phyloP scores from a whole-genome alignment of 2,888 invertebrate genomes.

The Spodoptera picta region DNA sequence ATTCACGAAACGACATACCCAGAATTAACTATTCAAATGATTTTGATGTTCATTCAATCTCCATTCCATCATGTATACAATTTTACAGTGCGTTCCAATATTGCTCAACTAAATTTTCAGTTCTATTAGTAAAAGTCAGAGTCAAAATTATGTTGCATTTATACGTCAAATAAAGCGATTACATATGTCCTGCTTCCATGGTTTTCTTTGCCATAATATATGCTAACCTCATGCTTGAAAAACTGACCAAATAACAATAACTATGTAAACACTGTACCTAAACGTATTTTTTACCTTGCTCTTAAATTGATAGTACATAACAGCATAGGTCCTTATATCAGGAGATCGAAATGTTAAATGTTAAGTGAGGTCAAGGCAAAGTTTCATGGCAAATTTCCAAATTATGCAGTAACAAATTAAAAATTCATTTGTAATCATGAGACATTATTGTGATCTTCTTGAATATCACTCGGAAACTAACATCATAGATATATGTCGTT shows the following conservation, averaged over 20 bases:
- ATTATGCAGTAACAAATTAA: too few species aligned
- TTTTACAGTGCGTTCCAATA: conserved; percentile 9
- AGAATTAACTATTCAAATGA: conserved; percentile 11
- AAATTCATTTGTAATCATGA: too few species aligned
- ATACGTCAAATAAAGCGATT: neutral
- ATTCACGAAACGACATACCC: conserved; percentile 5
- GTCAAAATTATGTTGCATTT: conserved; percentile 4
- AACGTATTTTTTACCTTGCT: too few species aligned
- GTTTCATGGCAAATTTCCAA: too few species aligned
- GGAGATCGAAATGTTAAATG: too few species aligned
- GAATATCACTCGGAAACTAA: neutral
- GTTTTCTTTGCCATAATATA: neutral
- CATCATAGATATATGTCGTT: conserved; percentile 2
- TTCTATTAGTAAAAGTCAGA: conserved; percentile 15
- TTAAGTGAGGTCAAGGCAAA: too few species aligned
- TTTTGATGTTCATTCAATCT: conserved; percentile 18
- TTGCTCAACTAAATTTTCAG: conserved; percentile 12
- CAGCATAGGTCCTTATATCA: too few species aligned
- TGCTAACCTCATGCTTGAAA: neutral
- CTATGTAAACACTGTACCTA: too few species aligned
- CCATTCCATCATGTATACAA: conserved; percentile 12
- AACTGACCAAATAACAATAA: neutral
- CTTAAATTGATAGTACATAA: too few species aligned
- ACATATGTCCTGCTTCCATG: neutral
- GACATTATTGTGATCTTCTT: conserved; percentile 9